Conservation (phyloP, 2,888 invertebrate genomes). For the Eustalomyia histrio region DNA sequence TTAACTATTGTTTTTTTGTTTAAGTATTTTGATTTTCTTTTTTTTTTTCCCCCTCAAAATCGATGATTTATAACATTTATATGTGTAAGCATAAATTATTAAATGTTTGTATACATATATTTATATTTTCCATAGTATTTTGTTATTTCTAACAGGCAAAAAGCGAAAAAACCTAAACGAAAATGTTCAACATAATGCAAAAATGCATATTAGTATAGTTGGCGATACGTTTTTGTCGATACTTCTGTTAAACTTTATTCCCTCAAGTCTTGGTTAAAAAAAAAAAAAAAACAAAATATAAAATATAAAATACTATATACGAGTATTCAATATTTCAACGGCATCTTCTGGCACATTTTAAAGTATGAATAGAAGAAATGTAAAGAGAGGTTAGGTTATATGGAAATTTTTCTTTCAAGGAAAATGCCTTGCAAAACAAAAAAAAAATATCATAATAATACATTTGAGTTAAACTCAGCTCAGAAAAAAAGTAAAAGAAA, state of each 20-base stretch:
- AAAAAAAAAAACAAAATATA: slow-evolving; percentile 38
- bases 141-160: slow-evolving; percentile 32
- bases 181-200: slow-evolving; percentile 40
- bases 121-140: slow-evolving; percentile 30
- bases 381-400: slow-evolving; percentile 61
- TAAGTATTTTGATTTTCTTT: slow-evolving; percentile 39
- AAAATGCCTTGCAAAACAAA: slow-evolving; percentile 40
- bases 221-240: slow-evolving; percentile 23
- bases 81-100: slow-evolving; percentile 65
- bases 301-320: too few relatives aligned
- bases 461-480: slow-evolving; percentile 53
- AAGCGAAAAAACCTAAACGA: slow-evolving; percentile 10
- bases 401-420: slow-evolving; percentile 59
- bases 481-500: slow-evolving; percentile 22
- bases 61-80: slow-evolving; percentile 67
- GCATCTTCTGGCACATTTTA: slow-evolving; percentile 46
- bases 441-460: slow-evolving; percentile 62
- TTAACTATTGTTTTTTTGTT: slow-evolving; percentile 17
- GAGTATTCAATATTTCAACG: slow-evolving; percentile 37
- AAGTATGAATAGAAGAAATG: slow-evolving; percentile 36
- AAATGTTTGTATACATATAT: slow-evolving; percentile 52
- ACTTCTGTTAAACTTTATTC: slow-evolving; percentile 41
- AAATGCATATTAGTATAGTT: slow-evolving; percentile 55
- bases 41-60: too few relatives aligned
- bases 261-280: slow-evolving; percentile 53